These are phyloP conservation scores for Galerucella calmariensis DNA, from an alignment of 2,888 invertebrate genomes.

Conservation along the genomic window DNA sequence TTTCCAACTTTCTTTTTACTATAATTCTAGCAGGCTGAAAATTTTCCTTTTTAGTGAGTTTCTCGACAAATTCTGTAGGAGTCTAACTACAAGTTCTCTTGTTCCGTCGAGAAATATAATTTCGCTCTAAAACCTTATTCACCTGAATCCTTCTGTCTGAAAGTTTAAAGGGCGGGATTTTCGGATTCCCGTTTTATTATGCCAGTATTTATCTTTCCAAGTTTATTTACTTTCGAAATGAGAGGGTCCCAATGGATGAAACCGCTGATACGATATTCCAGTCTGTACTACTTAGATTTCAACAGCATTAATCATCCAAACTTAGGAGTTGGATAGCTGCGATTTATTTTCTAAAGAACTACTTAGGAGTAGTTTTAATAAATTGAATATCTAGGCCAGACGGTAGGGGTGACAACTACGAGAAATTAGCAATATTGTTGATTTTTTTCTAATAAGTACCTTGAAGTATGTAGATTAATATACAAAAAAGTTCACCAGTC, in stretches of 20 bases:
- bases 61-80: neutral
- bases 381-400: neutral
- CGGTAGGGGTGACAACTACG: too few relatives aligned
- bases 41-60: slow-evolving; percentile 6
- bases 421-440: too few relatives aligned
- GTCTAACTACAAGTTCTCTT: slow-evolving; percentile 27
- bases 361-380: neutral
- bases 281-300: slow-evolving; percentile 4
- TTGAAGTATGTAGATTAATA: too few relatives aligned
- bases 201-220: slow-evolving; percentile 32
- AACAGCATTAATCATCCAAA: slow-evolving; percentile 1
- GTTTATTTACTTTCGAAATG: slow-evolving; percentile 31
- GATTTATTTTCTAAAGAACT: neutral
- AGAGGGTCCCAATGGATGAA: slow-evolving; percentile 15
- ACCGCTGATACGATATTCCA: slow-evolving; percentile 29
- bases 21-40: slow-evolving; percentile 10
- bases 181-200: slow-evolving; percentile 31
- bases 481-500: too few relatives aligned
- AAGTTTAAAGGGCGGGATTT: slow-evolving; percentile 30
- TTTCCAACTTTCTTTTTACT: slow-evolving; percentile 14
- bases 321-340: neutral
- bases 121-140: slow-evolving; percentile 29
- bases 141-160: slow-evolving; percentile 30
- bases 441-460: too few relatives aligned
- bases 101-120: slow-evolving; percentile 31